Conservation (phyloP, 2,113 vertebrate genomes). For the Eptatretus burgeri region DNA sequence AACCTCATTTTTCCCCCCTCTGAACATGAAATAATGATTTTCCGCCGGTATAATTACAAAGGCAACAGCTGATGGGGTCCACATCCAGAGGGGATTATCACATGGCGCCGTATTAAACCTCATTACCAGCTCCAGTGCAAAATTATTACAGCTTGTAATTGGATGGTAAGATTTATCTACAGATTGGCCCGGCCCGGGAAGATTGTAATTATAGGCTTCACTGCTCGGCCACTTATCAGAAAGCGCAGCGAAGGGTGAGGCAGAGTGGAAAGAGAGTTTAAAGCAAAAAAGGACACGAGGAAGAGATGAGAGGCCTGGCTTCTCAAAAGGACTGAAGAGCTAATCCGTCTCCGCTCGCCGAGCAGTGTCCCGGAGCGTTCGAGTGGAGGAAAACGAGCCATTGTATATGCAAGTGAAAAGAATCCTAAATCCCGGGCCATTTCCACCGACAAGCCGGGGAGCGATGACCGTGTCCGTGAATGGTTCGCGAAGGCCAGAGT, state of each 20-base stretch:
- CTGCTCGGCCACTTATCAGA: slow-evolving; percentile 99
- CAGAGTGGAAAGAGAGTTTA: no score
- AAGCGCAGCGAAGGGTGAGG: slow-evolving; percentile 11
- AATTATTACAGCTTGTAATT: slow-evolving; percentile 99
- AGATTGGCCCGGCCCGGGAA: slow-evolving; percentile 98
- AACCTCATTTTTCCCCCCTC: slow-evolving; percentile 45
- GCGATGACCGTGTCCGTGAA: no score
- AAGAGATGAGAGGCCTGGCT: no score
- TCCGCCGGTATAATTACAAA: slow-evolving; percentile 99
- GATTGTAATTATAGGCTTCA: slow-evolving; percentile 99
- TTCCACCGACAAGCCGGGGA: no score
- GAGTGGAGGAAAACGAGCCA: no score
- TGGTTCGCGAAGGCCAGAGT: no score
- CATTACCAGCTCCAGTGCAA: slow-evolving; percentile 99
- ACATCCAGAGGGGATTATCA: slow-evolving; percentile 99
- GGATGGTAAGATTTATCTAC: slow-evolving; percentile 99
- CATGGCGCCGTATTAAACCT: slow-evolving; percentile 99
- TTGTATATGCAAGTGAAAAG: no score
- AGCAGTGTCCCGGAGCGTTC: no score
- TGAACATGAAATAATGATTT: slow-evolving; percentile 99
- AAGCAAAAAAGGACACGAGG: no score
- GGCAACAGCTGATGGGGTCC: slow-evolving; percentile 99
- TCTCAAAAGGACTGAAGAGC: no score
- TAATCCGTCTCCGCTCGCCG: no score
- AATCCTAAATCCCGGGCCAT: no score